Conservation (phyloP, 2,888 invertebrate genomes). For the Aplocera efformata region DNA sequence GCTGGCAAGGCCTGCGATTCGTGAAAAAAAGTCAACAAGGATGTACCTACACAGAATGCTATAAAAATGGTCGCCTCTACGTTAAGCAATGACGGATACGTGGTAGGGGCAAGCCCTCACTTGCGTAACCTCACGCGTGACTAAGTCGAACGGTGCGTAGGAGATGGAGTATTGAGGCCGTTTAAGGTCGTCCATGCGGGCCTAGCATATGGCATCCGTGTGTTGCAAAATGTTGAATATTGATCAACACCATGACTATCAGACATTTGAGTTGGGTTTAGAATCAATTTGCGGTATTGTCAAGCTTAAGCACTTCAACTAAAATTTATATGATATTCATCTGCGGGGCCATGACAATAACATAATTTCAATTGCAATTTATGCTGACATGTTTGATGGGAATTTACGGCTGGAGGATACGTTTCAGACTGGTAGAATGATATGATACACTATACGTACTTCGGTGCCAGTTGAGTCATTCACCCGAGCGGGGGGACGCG, state of each 20-base stretch:
- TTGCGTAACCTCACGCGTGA: constrained; percentile 51
- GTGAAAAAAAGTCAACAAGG: constrained; percentile 29
- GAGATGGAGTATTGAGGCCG: constrained; percentile 50
- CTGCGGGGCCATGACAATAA: not conserved
- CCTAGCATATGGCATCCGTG: constrained; percentile 29
- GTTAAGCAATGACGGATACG: constrained; percentile 44
- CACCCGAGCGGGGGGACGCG: constrained; percentile 42
- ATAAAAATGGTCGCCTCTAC: constrained; percentile 16
- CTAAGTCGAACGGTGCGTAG: constrained; percentile 48
- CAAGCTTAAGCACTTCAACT: not conserved
- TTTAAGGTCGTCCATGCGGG: constrained; percentile 49
- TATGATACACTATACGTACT: constrained; percentile 9
- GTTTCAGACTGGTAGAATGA: constrained; percentile 15
- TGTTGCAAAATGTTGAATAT: constrained; percentile 29
- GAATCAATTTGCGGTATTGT: constrained; percentile 14
- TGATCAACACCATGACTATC: constrained; percentile 18
- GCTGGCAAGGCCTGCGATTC: constrained; percentile 17
- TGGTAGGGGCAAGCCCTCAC: constrained; percentile 50
- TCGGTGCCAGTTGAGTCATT: constrained; percentile 44
- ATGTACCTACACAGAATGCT: constrained; percentile 21
- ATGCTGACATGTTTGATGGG: constrained; percentile 11
- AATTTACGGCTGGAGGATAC: constrained; percentile 15
- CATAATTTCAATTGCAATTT: constrained; percentile 12
- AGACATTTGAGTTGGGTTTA: constrained; percentile 6
- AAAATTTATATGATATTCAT: constrained; percentile 1